These are phyloP conservation scores for Acrobasis suavella DNA, from an alignment of 2,888 invertebrate genomes.

Conservation along the genomic window DNA sequence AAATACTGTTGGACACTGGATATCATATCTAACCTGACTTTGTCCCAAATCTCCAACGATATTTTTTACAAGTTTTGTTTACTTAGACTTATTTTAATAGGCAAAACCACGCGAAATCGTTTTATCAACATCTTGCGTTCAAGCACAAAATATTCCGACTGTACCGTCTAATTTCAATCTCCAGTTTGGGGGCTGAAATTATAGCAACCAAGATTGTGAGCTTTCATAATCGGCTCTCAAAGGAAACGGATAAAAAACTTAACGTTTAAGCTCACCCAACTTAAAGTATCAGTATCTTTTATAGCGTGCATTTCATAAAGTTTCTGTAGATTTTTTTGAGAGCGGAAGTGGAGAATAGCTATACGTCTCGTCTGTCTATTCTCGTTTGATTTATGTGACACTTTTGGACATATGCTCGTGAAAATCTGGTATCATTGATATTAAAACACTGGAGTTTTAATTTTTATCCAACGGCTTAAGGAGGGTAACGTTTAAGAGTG, in stretches of 20 bases:
- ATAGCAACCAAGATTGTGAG: slow-evolving; percentile 15
- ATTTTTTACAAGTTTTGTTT: no score
- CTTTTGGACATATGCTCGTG: slow-evolving; percentile 60
- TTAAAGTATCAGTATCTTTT: slow-evolving; percentile 48
- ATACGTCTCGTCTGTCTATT: slow-evolving; percentile 71
- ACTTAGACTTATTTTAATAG: no score
- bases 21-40: no score
- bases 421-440: slow-evolving; percentile 2
- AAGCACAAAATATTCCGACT: neutral
- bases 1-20: no score
- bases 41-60: no score
- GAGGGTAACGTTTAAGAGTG: no score
- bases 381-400: slow-evolving; percentile 72
- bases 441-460: neutral
- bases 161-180: neutral
- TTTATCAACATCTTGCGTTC: neutral
- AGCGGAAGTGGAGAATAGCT: slow-evolving; percentile 60
- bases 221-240: slow-evolving; percentile 38
- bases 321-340: slow-evolving; percentile 60
- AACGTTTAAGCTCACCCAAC: slow-evolving; percentile 42
- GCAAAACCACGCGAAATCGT: no score
- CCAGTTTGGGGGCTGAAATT: neutral
- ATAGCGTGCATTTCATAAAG: slow-evolving; percentile 51
- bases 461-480: neutral
- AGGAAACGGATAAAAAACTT: slow-evolving; percentile 45